Base-by-base conservation (phyloP, 1,140 invertebrate species). In the Orchesella cincta region DNA sequence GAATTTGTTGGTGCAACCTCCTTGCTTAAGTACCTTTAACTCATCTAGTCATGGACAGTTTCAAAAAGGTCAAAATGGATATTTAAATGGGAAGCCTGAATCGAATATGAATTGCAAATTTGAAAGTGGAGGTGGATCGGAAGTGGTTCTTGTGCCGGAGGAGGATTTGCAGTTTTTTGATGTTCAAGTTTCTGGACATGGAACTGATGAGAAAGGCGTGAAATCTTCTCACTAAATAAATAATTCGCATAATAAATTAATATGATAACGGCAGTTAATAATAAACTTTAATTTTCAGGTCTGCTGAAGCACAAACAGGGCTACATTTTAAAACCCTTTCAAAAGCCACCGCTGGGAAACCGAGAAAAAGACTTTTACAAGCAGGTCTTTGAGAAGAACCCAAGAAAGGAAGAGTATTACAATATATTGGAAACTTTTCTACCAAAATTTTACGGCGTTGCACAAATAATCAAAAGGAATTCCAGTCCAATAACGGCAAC, bases 281-380 rank as follows among this genome's bases (percentile, higher is more conserved):
- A 14, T n/a, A 73, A n/a, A n/a, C n/a, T n/a, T n/a, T n/a, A n/a
- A n/a, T n/a, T n/a, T 28, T 73, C n/a, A 73, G 71, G 71, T 18
- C 18, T 73, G 35, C n/a, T 73, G 23, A 73, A 73, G 84, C 87
- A 88, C 79, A 86, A 88, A 81, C 87, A 88, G 79, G 89, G 90
- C 0, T 88, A 87, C 33, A 86, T 93, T 33, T 86, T 93, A 34
- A 94, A 94, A 84, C 91, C 93, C 0, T 86, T 93, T 14, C 86
- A 89, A 16, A 93, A 93, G 84, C 86, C 86, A 26, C 85, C 89
- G 57, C 86, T 90, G 74, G 91, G 91, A n/a, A 87, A 88, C 67
- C 87, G 91, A 72, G 93, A 94, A 85, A 88, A 92, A 0, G 85
- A 87, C 20, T 93, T 94, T 86, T 94, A 94, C 84, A 87, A 90